phyloP scores from a whole-genome alignment of 1,140 invertebrate species.

The Uloborus diversus region DNA sequence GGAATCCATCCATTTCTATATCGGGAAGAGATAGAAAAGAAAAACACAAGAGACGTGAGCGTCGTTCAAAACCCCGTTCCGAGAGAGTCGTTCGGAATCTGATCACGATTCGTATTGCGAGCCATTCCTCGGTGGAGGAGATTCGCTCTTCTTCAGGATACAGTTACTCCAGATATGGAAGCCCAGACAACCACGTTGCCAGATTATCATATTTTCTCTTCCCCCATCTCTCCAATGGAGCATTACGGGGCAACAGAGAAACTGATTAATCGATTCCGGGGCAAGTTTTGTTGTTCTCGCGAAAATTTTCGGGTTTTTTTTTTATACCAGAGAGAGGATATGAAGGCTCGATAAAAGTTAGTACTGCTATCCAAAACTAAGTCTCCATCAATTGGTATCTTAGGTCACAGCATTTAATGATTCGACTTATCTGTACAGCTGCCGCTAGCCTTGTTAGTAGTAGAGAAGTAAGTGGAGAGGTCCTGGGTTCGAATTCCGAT shows the following conservation, averaged over 20 bases:
- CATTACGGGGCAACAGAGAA: neutral
- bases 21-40: neutral
- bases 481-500: too few relatives aligned
- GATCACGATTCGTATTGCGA: constrained; percentile 20
- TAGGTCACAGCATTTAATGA: too few relatives aligned
- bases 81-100: neutral
- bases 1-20: neutral
- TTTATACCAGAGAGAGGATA: too few relatives aligned
- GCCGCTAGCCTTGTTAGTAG: too few relatives aligned
- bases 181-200: too few relatives aligned
- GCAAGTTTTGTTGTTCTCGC: neutral
- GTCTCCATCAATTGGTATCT: too few relatives aligned
- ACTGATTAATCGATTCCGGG: neutral
- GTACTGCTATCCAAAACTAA: too few relatives aligned
- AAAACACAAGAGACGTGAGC: constrained; percentile 2
- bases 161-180: neutral
- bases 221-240: neutral
- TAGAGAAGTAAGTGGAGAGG: too few relatives aligned
- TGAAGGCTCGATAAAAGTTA: too few relatives aligned
- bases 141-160: neutral
- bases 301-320: constrained; percentile 1
- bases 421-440: too few relatives aligned
- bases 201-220: constrained; percentile 25
- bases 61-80: neutral
- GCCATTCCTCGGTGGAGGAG: neutral